These are phyloP conservation scores for Myanophis thanlyinensis DNA, from an alignment of 2,113 vertebrate genomes.

Conservation along the genomic window DNA sequence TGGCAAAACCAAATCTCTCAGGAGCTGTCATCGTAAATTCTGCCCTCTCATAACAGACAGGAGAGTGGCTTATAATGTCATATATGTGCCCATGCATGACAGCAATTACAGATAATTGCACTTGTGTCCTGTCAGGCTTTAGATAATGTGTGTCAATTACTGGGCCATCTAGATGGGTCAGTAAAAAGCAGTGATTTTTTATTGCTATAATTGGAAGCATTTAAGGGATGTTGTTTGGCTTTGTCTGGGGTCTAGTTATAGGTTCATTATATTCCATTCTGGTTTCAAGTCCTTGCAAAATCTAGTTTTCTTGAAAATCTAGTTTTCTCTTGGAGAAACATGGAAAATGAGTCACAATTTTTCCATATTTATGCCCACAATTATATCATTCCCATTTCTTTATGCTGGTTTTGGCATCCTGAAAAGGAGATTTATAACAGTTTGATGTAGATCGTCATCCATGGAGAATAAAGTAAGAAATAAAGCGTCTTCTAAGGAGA, in stretches of 20 bases:
- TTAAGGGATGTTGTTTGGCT: background rate
- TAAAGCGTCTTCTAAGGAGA: background rate
- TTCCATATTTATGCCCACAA: conserved; percentile 13
- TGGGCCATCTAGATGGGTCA: conserved; percentile 17
- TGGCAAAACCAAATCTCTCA: background rate
- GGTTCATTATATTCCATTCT: conserved; percentile 17
- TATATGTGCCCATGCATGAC: conserved; percentile 1
- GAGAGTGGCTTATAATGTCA: conserved; percentile 19
- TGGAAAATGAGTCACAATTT: background rate
- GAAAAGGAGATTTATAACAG: background rate
- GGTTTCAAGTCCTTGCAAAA: background rate
- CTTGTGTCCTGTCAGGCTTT: conserved; percentile 25
- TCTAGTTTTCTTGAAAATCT: background rate
- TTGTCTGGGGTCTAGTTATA: background rate
- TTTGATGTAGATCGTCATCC: background rate
- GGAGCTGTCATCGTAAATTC: background rate
- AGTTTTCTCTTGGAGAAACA: background rate
- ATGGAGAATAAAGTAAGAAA: background rate
- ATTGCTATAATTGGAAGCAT: conserved; percentile 28
- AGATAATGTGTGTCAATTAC: conserved; percentile 32
- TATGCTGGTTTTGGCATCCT: conserved; percentile 1
- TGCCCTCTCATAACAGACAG: background rate
- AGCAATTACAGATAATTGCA: conserved; percentile 31
- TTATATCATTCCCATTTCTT: conserved; percentile 16
- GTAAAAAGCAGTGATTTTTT: conserved; percentile 31